A percentile compares a stretch with the other conserved stretches of the same genome.
These are phyloP conservation scores for Habroteleia sp. DNA, from an alignment of 2,888 invertebrate species.

Conservation along the genomic window DNA sequence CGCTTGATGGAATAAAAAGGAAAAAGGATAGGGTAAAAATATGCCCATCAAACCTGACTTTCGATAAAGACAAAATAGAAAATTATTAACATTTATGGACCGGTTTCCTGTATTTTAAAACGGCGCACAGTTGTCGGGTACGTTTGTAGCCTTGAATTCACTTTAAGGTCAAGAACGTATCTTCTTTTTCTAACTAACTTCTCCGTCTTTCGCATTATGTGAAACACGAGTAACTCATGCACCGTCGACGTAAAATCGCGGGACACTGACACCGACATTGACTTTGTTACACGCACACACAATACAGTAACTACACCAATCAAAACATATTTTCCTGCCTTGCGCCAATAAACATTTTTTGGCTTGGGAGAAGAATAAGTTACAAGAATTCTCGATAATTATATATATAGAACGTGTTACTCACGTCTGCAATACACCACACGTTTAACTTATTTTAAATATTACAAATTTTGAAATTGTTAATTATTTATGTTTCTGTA, in stretches of 20 bases:
- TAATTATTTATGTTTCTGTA: too few species aligned
- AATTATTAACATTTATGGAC: conserved; percentile 44
- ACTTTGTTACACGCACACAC: conserved; percentile 51
- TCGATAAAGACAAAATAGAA: conserved; percentile 28
- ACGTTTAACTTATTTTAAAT: too few species aligned
- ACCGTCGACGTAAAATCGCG: conserved; percentile 58
- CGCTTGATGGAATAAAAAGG: too few species aligned
- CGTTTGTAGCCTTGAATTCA: conserved; percentile 63
- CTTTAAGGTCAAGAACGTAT: conserved; percentile 61
- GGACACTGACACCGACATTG: conserved; percentile 57
- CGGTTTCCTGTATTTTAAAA: conserved; percentile 49
- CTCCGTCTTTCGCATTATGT: conserved; percentile 56
- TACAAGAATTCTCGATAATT: too few species aligned
- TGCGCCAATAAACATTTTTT: conserved; percentile 28
- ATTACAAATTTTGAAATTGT: too few species aligned
- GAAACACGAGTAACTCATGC: conserved; percentile 60
- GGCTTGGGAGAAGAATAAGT: too few species aligned
- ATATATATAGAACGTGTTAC: too few species aligned
- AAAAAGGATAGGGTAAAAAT: too few species aligned
- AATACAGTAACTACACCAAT: conserved; percentile 41
- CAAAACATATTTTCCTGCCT: conserved; percentile 26
- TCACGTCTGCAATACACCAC: too few species aligned
- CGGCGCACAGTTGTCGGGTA: conserved; percentile 35
- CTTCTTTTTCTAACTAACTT: conserved; percentile 43
- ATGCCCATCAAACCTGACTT: conserved; percentile 13